A percentile compares a stretch with the other conserved stretches of the same genome.
Evolutionary conservation across 2,113 vertebrate genomes (phyloP).

Genomic region (Colistium nudipinnis): DNA sequence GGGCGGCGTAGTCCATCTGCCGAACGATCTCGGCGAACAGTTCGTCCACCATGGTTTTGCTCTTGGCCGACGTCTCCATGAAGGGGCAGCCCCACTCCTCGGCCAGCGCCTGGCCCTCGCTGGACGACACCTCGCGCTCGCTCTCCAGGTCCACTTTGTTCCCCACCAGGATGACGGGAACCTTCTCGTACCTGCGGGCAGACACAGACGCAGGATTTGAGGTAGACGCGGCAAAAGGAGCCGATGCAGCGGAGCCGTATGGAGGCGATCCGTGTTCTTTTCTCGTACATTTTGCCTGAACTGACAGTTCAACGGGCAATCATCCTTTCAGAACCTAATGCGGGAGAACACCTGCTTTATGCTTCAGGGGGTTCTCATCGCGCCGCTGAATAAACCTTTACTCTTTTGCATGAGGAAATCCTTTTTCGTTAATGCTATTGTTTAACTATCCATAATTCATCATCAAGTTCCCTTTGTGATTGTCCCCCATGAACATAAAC

Average conservation of each 20-base stretch:
- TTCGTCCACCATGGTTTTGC: slow-evolving; percentile 99
- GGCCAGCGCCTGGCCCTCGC: slow-evolving; percentile 93
- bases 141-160: slow-evolving; percentile 99
- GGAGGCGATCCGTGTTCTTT: background rate
- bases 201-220: slow-evolving; percentile 8
- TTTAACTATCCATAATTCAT: slow-evolving; percentile 8
- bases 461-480: background rate
- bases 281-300: background rate
- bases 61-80: slow-evolving; percentile 99
- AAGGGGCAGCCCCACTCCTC: slow-evolving; percentile 99
- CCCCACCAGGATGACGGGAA: slow-evolving; percentile 98
- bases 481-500: background rate
- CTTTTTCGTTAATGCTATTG: background rate
- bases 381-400: background rate
- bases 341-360: background rate
- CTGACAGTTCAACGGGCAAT: background rate
- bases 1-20: slow-evolving; percentile 99
- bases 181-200: slow-evolving; percentile 93
- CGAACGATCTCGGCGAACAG: slow-evolving; percentile 98
- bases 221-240: background rate
- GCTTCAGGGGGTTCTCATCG: background rate
- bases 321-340: background rate
- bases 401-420: background rate
- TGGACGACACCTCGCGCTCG: slow-evolving; percentile 94
- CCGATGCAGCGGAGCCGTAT: background rate